Evolutionary conservation across 2,113 vertebrate genomes (phyloP).

Genomic region (Pelmatolapia mariae): DNA sequence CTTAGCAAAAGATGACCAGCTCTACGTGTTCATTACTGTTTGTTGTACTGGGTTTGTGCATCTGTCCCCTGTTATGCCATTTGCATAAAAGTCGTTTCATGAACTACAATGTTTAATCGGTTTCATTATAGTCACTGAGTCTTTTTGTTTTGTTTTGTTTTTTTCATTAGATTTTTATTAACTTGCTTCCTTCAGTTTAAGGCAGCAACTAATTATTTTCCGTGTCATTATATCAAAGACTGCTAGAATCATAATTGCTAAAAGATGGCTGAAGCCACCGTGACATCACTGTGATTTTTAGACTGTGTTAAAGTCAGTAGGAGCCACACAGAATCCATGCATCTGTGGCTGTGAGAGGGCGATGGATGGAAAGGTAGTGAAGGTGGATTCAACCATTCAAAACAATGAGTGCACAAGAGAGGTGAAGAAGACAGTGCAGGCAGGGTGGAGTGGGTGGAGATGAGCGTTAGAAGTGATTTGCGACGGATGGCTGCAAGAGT

Average conservation of each 20-base stretch:
- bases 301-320: neutral
- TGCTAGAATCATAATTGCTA: neutral
- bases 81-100: constrained; percentile 79
- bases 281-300: neutral
- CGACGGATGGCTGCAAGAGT: neutral
- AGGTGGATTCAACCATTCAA: neutral
- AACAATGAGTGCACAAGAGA: neutral
- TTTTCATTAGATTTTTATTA: neutral
- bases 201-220: neutral
- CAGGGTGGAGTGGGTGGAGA: neutral
- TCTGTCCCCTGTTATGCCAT: constrained; percentile 69
- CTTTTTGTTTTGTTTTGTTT: neutral
- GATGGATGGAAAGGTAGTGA: neutral
- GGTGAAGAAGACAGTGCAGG: neutral
- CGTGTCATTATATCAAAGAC: neutral
- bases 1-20: constrained; percentile 62
- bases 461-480: neutral
- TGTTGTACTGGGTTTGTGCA: constrained; percentile 72
- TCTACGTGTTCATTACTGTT: constrained; percentile 71
- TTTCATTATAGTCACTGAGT: neutral
- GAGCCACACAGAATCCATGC: neutral
- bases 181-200: neutral
- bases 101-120: constrained; percentile 3
- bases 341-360: neutral
- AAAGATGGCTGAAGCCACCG: neutral